These are phyloP conservation scores for Nannoperca obscura DNA, from an alignment of 2,797 vertebrate genomes.

Conservation along the genomic window DNA sequence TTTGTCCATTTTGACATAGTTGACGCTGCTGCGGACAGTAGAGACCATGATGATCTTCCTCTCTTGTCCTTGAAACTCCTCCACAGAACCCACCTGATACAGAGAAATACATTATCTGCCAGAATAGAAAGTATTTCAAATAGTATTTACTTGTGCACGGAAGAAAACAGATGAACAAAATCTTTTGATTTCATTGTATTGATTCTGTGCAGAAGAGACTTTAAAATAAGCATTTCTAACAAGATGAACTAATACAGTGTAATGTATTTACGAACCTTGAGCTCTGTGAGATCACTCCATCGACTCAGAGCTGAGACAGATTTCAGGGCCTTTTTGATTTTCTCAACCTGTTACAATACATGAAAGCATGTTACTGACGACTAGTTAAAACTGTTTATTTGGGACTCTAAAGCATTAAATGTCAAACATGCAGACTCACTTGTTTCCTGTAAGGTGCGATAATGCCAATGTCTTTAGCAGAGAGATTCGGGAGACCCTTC, in stretches of 20 bases:
- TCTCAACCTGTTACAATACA: constrained; percentile 88
- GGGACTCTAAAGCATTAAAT: not conserved
- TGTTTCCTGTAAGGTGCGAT: constrained; percentile 96
- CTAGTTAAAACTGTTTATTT: not conserved
- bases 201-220: not conserved
- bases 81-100: constrained; percentile 93
- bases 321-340: constrained; percentile 90
- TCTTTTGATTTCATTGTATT: not conserved
- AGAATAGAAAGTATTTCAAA: not conserved
- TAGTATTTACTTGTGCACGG: not conserved
- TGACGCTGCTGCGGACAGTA: constrained; percentile 90
- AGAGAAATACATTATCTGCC: not conserved
- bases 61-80: constrained; percentile 97
- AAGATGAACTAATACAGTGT: no score
- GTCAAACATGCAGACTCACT: constrained; percentile 74
- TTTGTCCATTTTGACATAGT: constrained; percentile 88
- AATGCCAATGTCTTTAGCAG: constrained; percentile 88
- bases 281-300: constrained; percentile 85
- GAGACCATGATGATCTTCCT: constrained; percentile 91
- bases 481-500: constrained; percentile 84
- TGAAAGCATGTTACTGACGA: not conserved
- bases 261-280: constrained; percentile 84
- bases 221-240: not conserved
- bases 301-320: constrained; percentile 71
- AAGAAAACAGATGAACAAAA: not conserved